Evolutionary conservation across 2,797 vertebrate genomes (phyloP).

Genomic region (Liasis olivaceus): DNA sequence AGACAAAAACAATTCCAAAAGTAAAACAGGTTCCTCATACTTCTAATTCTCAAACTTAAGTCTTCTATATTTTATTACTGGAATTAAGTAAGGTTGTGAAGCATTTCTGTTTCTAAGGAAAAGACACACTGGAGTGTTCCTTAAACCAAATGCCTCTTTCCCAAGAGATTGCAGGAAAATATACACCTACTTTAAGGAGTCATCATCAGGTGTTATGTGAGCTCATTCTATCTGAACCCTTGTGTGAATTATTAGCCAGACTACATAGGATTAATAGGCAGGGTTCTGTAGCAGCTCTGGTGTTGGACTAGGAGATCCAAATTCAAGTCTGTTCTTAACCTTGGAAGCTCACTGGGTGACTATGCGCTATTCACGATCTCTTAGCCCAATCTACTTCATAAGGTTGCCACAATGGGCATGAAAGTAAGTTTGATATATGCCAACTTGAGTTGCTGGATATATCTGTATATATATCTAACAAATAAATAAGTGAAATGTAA

Average conservation of each 20-base stretch:
- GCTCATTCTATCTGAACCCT: not conserved
- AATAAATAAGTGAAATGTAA: constrained; percentile 22
- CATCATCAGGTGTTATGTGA: not conserved
- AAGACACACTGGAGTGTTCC: not conserved
- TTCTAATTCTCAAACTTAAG: not conserved
- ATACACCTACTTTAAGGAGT: not conserved
- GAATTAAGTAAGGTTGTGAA: not conserved
- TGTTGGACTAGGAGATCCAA: too few species aligned
- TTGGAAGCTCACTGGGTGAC: too few species aligned
- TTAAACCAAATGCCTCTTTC: not conserved
- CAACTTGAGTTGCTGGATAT: not conserved
- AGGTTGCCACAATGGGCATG: not conserved
- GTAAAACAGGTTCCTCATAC: not conserved
- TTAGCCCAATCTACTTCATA: too few species aligned
- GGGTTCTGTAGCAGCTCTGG: not conserved
- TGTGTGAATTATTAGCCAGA: not conserved
- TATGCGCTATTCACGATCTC: too few species aligned
- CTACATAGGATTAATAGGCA: not conserved
- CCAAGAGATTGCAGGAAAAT: not conserved
- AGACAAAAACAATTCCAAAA: not conserved
- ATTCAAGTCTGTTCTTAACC: too few species aligned
- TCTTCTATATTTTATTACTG: not conserved
- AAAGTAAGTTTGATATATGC: not conserved
- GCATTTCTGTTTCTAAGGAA: not conserved
- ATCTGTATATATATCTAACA: not conserved